A percentile compares a stretch with the other conserved stretches of the same genome.
Evolutionary conservation across 1,140 invertebrate species (phyloP).

Genomic region (Nephila pilipes): DNA sequence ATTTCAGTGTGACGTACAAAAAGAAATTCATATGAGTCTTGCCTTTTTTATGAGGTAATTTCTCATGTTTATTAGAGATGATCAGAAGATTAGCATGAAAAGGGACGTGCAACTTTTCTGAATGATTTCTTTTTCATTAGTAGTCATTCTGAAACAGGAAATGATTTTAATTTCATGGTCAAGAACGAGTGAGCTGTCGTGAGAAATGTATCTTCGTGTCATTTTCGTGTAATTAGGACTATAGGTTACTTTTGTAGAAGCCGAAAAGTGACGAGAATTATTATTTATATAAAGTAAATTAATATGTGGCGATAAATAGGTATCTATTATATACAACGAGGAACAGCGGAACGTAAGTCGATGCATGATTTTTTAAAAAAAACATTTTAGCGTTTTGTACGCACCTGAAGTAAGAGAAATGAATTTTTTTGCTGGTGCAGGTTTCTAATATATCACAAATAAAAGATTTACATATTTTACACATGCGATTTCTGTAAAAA

Average conservation of each 20-base stretch:
- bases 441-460: too few relatives aligned
- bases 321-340: too few relatives aligned
- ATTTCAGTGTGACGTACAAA: slow-evolving; percentile 4
- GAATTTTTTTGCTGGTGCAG: too few relatives aligned
- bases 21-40: neutral
- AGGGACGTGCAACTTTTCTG: slow-evolving; percentile 21
- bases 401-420: too few relatives aligned
- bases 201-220: neutral
- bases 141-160: slow-evolving; percentile 7
- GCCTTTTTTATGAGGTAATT: slow-evolving; percentile 10
- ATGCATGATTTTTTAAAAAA: too few relatives aligned
- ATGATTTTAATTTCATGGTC: slow-evolving; percentile 47
- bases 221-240: slow-evolving; percentile 13
- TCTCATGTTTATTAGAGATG: slow-evolving; percentile 28
- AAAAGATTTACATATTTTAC: too few relatives aligned
- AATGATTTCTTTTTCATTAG: slow-evolving; percentile 34
- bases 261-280: neutral
- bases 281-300: too few relatives aligned
- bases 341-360: too few relatives aligned
- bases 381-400: too few relatives aligned
- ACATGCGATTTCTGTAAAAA: too few relatives aligned
- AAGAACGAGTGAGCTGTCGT: slow-evolving; percentile 2
- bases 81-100: slow-evolving; percentile 22
- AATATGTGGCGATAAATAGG: too few relatives aligned
- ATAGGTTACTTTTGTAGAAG: neutral